phyloP scores from a whole-genome alignment of 1,140 invertebrate genomes.

The Caenorhabditis tropicalis region DNA sequence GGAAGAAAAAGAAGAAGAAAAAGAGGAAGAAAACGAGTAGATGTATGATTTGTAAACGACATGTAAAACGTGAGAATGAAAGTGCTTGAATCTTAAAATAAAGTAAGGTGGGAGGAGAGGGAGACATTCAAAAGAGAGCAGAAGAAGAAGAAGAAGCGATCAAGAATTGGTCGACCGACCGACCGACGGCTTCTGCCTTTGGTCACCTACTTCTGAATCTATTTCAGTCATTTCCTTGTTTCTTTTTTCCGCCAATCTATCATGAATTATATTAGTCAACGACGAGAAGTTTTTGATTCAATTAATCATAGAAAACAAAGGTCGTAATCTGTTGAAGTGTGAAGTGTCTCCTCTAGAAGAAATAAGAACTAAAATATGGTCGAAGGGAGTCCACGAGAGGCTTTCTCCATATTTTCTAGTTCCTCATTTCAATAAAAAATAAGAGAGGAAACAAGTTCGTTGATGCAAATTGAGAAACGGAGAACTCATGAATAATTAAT shows the following conservation, averaged over 20 bases:
- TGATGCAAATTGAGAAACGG: background rate
- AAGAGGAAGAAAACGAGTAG: background rate
- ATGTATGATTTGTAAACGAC: slow-evolving; percentile 24
- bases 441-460: background rate
- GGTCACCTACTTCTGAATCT: background rate
- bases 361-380: background rate
- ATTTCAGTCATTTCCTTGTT: background rate
- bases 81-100: slow-evolving; percentile 1
- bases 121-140: no score
- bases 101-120: background rate
- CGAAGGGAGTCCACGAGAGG: background rate
- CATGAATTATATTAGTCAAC: background rate
- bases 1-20: background rate
- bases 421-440: background rate
- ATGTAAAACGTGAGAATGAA: slow-evolving; percentile 18
- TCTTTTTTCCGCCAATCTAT: background rate
- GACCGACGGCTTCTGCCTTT: background rate
- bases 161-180: background rate
- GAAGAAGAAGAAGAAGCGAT: background rate
- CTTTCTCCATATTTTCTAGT: background rate
- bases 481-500: slow-evolving; percentile 8
- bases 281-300: background rate
- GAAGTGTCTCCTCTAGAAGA: background rate
- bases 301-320: background rate
- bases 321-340: background rate